A percentile compares a stretch with the other conserved stretches of the same genome.
phyloP scores from a whole-genome alignment of 1,140 invertebrate species.

The Parapsyche elsis region DNA sequence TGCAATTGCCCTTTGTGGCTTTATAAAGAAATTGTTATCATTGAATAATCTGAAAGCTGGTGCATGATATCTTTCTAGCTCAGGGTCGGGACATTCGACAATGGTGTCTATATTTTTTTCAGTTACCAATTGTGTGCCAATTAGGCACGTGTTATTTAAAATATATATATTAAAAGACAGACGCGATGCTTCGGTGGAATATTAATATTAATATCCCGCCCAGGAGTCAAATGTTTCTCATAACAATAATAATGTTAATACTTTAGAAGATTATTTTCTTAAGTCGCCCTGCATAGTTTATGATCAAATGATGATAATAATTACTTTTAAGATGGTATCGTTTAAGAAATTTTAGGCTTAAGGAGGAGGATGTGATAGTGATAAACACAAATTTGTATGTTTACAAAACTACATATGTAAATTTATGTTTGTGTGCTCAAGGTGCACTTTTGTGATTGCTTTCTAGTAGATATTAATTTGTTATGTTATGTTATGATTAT shows the following conservation, averaged over 20 bases:
- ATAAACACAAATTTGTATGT: slow-evolving; percentile 34
- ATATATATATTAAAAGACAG: too few species aligned
- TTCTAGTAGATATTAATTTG: slow-evolving; percentile 34
- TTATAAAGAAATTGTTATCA: too few species aligned
- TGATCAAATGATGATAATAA: slow-evolving; percentile 45
- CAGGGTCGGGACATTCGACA: too few species aligned
- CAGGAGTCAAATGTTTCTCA: background rate
- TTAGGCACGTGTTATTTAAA: too few species aligned
- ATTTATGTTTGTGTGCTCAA: slow-evolving; percentile 29
- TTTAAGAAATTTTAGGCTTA: background rate
- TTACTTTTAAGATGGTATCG: slow-evolving; percentile 35
- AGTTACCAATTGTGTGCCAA: too few species aligned
- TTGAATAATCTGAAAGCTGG: too few species aligned
- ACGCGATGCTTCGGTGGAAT: too few species aligned
- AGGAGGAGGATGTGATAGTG: slow-evolving; percentile 22
- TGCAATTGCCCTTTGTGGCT: too few species aligned
- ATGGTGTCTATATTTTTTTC: too few species aligned
- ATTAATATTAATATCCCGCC: too few species aligned
- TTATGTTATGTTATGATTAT: slow-evolving; percentile 22
- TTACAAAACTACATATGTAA: slow-evolving; percentile 9
- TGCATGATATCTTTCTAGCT: too few species aligned
- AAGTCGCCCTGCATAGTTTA: slow-evolving; percentile 26
- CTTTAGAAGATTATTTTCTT: slow-evolving; percentile 30
- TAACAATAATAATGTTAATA: slow-evolving; percentile 32
- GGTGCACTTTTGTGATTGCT: slow-evolving; percentile 42